Evolutionary conservation across 2,113 vertebrate genomes (phyloP).

Genomic region (Charadrius vociferus): DNA sequence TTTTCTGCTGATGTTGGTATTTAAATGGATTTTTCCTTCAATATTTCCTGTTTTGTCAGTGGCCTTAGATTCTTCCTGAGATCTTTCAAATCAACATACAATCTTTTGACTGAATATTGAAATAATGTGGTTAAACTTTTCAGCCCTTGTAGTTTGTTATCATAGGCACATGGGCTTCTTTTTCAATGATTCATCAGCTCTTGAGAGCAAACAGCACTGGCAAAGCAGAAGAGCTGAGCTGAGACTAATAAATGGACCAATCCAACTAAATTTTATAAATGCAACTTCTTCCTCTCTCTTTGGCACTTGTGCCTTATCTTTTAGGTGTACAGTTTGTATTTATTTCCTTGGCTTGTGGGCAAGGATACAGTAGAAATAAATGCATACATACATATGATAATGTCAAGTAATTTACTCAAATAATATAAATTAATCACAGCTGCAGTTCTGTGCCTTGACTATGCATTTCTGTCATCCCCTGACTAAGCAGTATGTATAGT

Average conservation of each 20-base stretch:
- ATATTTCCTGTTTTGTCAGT: background rate
- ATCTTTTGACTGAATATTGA: background rate
- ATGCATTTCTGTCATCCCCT: background rate
- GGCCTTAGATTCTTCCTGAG: background rate
- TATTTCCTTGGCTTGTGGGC: background rate
- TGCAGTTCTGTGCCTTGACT: background rate
- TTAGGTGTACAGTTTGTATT: background rate
- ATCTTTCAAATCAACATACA: background rate
- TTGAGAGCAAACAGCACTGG: background rate
- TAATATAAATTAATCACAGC: background rate
- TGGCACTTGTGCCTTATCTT: background rate
- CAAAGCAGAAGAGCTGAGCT: background rate
- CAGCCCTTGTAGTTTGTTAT: background rate
- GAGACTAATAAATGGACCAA: background rate
- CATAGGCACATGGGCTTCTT: background rate
- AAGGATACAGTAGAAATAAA: background rate
- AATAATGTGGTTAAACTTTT: background rate
- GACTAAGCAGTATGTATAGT: background rate
- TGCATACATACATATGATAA: background rate
- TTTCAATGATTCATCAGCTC: background rate
- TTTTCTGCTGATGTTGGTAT: conserved; percentile 9
- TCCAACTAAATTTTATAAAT: background rate
- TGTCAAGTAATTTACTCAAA: background rate
- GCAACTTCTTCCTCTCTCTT: background rate
- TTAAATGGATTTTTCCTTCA: background rate